Base-by-base conservation (phyloP, 2,888 invertebrate species). In the Sisyra terminalis region DNA sequence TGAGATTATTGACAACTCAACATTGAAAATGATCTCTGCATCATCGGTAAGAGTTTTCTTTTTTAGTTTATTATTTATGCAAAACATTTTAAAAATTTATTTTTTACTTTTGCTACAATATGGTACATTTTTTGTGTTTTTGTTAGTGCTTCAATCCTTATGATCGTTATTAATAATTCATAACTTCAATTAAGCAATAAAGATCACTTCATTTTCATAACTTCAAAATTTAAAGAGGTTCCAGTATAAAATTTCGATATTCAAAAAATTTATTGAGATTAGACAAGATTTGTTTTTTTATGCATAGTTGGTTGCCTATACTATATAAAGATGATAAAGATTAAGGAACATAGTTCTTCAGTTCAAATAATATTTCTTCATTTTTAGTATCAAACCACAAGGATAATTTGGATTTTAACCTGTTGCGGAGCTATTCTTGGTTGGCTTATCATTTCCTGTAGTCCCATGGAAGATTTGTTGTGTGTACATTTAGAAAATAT, bases 351-450 rank as follows among this genome's bases (percentile, higher is more conserved):
- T n/a, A n/a, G n/a, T n/a, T n/a, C n/a, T n/a, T n/a, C n/a, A n/a
- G 24, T 24, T 5, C 24, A 24, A 5, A 7, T 24, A 24, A 24
- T 32, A 32, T 6, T 32, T 32, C 14, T 32, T 14, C 32, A 6
- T 3, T 14, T 32, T 9, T 9, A 13, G 11, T 32, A 32, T 32
- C 4, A 13, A 32, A 32, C 24, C 24, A 24, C 24, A 7, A 24
- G 24, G 24, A 7, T 24, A 7, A 24, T 24, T 5, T 24, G 24
- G 18, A 38, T 38, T 17, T 38, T 16, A 18, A 15, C 17, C 8
- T 70, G 73, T 1, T 63, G 72, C 3, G 57, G 74, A 9, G 70
- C 74, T 0, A 67, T 73, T 47, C 55, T 70, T 2, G 73, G 72
- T 0, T 59, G 74, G 52, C 64, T 70, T 1, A 69, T 73, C 51